Evolutionary conservation across 1,140 invertebrate species (phyloP).

Genomic region (Cydia strobilella): DNA sequence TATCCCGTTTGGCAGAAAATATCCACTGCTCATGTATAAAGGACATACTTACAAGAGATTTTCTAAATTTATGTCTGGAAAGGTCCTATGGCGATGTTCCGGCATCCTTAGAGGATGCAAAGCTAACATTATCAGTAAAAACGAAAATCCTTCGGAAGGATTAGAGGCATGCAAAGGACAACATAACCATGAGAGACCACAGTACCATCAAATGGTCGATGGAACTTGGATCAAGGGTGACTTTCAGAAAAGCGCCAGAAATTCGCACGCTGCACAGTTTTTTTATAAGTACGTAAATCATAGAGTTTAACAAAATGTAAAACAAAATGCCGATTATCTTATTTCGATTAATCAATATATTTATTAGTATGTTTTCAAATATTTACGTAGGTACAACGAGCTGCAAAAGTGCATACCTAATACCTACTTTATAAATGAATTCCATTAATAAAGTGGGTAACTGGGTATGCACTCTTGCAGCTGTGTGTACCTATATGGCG

Average conservation of each 20-base stretch:
- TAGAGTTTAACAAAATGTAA: too few relatives aligned
- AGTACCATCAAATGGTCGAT: conserved; percentile 8
- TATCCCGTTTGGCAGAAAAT: conserved; percentile 44
- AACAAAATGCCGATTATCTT: too few relatives aligned
- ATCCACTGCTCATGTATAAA: conserved; percentile 50
- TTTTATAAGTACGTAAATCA: background rate
- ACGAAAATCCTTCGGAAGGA: conserved; percentile 35
- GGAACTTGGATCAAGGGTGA: conserved; percentile 35
- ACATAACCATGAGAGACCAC: conserved; percentile 34
- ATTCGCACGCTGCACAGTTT: background rate
- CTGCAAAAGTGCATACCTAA: too few relatives aligned
- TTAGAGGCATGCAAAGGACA: background rate
- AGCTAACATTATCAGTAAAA: conserved; percentile 42
- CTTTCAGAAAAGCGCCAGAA: conserved; percentile 7
- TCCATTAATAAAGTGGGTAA: too few relatives aligned
- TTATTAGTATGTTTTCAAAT: too few relatives aligned
- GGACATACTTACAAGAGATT: conserved; percentile 49
- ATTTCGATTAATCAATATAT: too few relatives aligned
- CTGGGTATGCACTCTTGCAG: too few relatives aligned
- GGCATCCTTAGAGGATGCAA: conserved; percentile 47
- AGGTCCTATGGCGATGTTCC: conserved; percentile 50
- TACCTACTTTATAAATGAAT: too few relatives aligned
- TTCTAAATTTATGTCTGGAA: conserved; percentile 40
- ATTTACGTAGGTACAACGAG: too few relatives aligned
- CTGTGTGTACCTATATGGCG: too few relatives aligned